A percentile compares a stretch with the other conserved stretches of the same genome.
Evolutionary conservation across 2,888 invertebrate genomes (phyloP).

Genomic region (Incurvaria masculella): DNA sequence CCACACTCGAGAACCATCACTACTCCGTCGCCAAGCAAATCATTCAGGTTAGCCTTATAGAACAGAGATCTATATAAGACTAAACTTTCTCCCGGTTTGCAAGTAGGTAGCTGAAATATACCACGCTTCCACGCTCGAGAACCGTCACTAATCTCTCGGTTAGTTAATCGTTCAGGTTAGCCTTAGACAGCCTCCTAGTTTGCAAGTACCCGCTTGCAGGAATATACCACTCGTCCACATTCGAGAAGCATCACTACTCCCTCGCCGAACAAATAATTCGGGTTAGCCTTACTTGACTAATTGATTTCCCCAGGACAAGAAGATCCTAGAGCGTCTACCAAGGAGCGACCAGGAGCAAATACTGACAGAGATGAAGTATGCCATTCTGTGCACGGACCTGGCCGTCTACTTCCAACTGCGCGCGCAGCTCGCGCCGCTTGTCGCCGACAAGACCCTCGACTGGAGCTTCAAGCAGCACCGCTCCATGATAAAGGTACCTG

Average conservation of each 20-base stretch:
- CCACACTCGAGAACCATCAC: constrained; percentile 60
- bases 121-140: constrained; percentile 54
- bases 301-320: constrained; percentile 40
- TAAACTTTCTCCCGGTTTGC: constrained; percentile 53
- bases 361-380: constrained; percentile 50
- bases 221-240: constrained; percentile 55
- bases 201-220: constrained; percentile 50
- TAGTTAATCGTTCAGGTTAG: constrained; percentile 56
- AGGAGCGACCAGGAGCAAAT: constrained; percentile 35
- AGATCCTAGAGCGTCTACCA: constrained; percentile 41
- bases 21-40: constrained; percentile 54
- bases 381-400: constrained; percentile 60
- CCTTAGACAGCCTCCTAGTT: constrained; percentile 45
- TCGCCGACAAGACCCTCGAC: constrained; percentile 45
- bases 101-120: constrained; percentile 56
- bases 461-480: constrained; percentile 48
- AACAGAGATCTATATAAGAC: constrained; percentile 3
- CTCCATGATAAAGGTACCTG: constrained; percentile 48
- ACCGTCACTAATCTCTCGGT: constrained; percentile 58
- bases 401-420: constrained; percentile 54
- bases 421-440: constrained; percentile 48
- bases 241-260: constrained; percentile 60
- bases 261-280: constrained; percentile 55
- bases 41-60: constrained; percentile 55
- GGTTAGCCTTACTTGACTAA: too few species aligned